phyloP scores from a whole-genome alignment of 2,888 invertebrate genomes.

The Opisthograptis luteolata region DNA sequence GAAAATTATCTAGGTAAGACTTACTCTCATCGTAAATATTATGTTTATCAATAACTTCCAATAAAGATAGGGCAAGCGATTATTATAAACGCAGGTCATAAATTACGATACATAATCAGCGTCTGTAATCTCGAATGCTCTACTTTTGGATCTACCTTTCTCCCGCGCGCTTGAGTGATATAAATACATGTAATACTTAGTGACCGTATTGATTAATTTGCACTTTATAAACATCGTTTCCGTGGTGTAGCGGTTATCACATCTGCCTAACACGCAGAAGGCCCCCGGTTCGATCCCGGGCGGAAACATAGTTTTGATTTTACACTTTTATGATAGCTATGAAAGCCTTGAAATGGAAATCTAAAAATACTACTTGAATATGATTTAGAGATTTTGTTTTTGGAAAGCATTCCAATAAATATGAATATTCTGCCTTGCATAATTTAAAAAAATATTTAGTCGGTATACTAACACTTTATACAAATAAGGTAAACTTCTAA shows the following conservation, averaged over 20 bases:
- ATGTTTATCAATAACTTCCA: not conserved
- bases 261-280: conserved; percentile 96
- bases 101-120: conserved; percentile 23
- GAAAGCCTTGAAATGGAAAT: too few relatives aligned
- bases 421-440: too few relatives aligned
- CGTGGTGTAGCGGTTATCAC: conserved; percentile 96
- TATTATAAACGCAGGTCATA: conserved; percentile 8
- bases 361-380: too few relatives aligned
- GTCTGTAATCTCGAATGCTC: conserved; percentile 5
- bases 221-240: conserved; percentile 76
- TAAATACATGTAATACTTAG: not conserved
- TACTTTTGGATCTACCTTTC: conserved; percentile 32
- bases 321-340: too few relatives aligned
- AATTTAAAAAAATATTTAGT: too few relatives aligned
- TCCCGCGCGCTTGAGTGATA: conserved; percentile 1
- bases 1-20: too few relatives aligned
- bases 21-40: not conserved
- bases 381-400: too few relatives aligned
- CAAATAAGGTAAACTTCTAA: too few relatives aligned
- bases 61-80: conserved; percentile 8
- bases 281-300: conserved; percentile 95
- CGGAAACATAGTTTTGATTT: conserved; percentile 85
- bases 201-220: conserved; percentile 9
- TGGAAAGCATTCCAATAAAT: too few relatives aligned
- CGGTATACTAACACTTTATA: too few relatives aligned